Base-by-base conservation (phyloP, 2,797 vertebrate genomes). In the Chelon labrosus region DNA sequence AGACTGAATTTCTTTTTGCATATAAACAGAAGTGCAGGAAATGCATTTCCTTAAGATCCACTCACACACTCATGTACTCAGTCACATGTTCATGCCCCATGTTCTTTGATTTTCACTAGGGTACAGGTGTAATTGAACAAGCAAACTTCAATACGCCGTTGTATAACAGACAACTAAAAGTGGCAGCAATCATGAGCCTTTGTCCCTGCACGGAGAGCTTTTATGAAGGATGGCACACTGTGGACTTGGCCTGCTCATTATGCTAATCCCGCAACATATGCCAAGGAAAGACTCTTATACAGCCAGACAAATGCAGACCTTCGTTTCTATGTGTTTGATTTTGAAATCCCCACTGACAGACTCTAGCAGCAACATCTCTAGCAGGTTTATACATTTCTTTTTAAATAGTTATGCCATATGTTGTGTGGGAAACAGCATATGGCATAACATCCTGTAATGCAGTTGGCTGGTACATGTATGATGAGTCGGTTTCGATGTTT, bases 211-310 rank as follows among this genome's bases (percentile, higher is more conserved):
- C 19, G 37, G 39, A 25, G 31, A 50, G 39, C 39, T 56, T 51
- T 39, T 22, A 66, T 31, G 44, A 7, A 42, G 41, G 6, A 14
- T 14, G 41, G 9, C 13, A n/a, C 20, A n/a, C 16, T 38, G 10
- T 12, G 42, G 35, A 75, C 57, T 41, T 22, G n/a, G 7, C n/a
- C 47, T 55, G 20, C 55, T 75, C 56, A 47, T 13, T 52, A 65
- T 76, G 75, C 56, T 61, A 57, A 83, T 73, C 61, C 79, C 54
- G 38, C 22, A 51, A 31, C 25, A 20, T 42, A 59, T 55, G 55
- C 37, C 35, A 38, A 53, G 70, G 51, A 73, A 54, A 69, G 38
- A 16, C 53, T 51, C 1, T 19, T 66, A 65, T 49, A 52, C 58
- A 11, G 10, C 12, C 13, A 42, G 41, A 42, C 2, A 4, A 42